Evolutionary conservation across 2,797 vertebrate genomes (phyloP), one percentile per base, ranked within the genome.

Genomic region (Phoeniculus purpureus): DNA sequence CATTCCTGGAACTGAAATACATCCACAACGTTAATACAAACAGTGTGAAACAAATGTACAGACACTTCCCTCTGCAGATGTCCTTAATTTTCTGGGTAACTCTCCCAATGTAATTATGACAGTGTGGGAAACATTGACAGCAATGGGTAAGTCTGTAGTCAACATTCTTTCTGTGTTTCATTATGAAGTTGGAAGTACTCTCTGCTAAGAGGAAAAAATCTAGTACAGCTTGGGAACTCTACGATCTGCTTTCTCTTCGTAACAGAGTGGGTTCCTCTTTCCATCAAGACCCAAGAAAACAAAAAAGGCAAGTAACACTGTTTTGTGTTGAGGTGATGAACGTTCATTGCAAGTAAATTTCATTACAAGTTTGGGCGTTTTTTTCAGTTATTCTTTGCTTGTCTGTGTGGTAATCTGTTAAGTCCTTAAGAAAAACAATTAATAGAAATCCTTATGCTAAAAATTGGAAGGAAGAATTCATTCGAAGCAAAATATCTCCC

Each of bases 81-180:
- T 51, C 65, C 72, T 50, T 22, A 52, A 15, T 83, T 89, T 65
- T 65, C 59, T 78, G n/a, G 15, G 62, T 88, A 79, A 73, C 78
- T 72, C 4, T 89, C 14, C 6, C 9, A 59, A 5, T 17, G 21
- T 81, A 78, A 62, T 59, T 87, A 56, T 21, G 7, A 18, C 21
- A 66, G 25, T 25, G 31, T 56, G 37, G 18, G 51, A 88, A 94
- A 81, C 13, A 32, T 31, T 85, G n/a, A 27, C 32, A 81, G 45
- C 10, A 75, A 25, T 22, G 12, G 3, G 4, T 37, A 15, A 87
- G 14, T 22, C 29, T 37, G 15, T 40, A 71, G 19, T 74, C 8
- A 73, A 23, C 17, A 12, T 34, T 5, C 1, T 65, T 89, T 67
- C 68, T 77, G 55, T 59, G 5, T 58, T 81, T 85, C 32, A 15